Base-by-base conservation (phyloP, 2,888 invertebrate genomes). In the Pemphredon lugubris region DNA sequence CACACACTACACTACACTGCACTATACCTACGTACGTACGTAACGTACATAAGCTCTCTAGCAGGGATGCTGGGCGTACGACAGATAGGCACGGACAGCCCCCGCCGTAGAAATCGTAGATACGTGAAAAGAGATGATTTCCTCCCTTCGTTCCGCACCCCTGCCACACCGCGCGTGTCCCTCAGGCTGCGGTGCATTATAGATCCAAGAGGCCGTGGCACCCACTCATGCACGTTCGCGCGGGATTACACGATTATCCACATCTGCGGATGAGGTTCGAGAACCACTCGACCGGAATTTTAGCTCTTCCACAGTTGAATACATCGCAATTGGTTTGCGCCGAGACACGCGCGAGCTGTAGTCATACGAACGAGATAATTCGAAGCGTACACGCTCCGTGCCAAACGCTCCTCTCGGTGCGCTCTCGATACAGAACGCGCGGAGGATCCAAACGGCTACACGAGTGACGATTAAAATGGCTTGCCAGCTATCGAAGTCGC, bases 191-290 rank as follows among this genome's bases (percentile, higher is more conserved):
- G 45, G 45, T 37, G 53, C 60, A 60, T 66, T 66, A 66, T 51
- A 60, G 64, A 69, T 53, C 53, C 57, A 40, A 63, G 63, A 71
- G 70, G 70, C 57, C 61, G 74, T 55, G 63, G 61, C 58, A 73
- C 34, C 68, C 71, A 75, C 74, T 81, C 73, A 66, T 79, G 78
- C 84, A 78, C 77, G 81, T 80, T 73, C 72, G 75, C 67, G 77
- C 70, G 72, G 66, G 79, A 83, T 83, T 81, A 84, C 82, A 81
- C 83, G 84, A 85, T 84, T 85, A 84, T 85, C 83, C 83, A 72
- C 81, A 82, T 83, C 83, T 85, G 85, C 75, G 84, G 85, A 83
- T 84, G 84, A 84, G 84, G 81, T 81, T 83, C 84, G 83, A 85
- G 85, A 79, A 79, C 82, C 83, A 83, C 84, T 83, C 84, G 82